Evolutionary conservation across 2,888 invertebrate species (phyloP).

Genomic region (Coelinius sp.): DNA sequence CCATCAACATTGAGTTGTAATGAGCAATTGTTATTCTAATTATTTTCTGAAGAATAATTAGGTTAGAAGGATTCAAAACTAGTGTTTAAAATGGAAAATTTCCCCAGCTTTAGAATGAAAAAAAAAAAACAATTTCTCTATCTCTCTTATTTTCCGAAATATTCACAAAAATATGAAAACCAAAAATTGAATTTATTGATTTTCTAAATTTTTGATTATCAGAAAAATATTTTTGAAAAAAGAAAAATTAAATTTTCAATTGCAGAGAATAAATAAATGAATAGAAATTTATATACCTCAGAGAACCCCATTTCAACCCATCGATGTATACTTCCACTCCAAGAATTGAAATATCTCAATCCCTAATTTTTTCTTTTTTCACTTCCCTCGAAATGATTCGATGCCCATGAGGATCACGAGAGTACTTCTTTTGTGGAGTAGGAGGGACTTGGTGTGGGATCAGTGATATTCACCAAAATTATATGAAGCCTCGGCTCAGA

Average conservation of each 20-base stretch:
- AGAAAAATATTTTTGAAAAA: background rate
- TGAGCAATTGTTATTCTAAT: too few relatives aligned
- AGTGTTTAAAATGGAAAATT: background rate
- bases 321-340: background rate
- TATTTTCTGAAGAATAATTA: too few relatives aligned
- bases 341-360: background rate
- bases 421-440: constrained; percentile 11
- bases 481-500: constrained; percentile 15
- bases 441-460: constrained; percentile 15
- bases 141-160: background rate
- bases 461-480: constrained; percentile 22
- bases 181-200: background rate
- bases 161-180: background rate
- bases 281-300: background rate
- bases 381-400: background rate
- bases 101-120: too few relatives aligned
- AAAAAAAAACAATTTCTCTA: too few relatives aligned
- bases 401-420: constrained; percentile 16
- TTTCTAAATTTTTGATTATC: background rate
- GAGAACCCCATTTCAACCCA: background rate
- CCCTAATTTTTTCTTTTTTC: background rate
- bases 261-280: background rate
- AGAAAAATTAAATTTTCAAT: background rate
- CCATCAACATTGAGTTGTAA: too few relatives aligned
- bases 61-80: background rate